Conservation (phyloP, 2,888 invertebrate genomes). For the Elgonia sp. region DNA sequence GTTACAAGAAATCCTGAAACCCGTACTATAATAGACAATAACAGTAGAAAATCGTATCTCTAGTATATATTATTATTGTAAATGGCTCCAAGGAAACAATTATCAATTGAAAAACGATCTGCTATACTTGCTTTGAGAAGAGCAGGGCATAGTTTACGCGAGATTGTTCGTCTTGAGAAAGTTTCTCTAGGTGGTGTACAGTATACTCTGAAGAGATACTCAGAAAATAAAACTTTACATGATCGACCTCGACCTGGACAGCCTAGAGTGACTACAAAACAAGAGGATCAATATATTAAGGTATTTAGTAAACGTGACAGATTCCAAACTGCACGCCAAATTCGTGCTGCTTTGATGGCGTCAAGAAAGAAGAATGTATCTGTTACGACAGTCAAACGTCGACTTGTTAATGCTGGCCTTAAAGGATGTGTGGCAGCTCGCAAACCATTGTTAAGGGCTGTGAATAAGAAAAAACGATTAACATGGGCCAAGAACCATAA, state of each 20-base stretch:
- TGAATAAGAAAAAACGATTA: constrained; percentile 63
- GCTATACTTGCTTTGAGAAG: constrained; percentile 29
- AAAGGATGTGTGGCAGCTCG: constrained; percentile 33
- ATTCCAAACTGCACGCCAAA: constrained; percentile 30
- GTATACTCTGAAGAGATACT: constrained; percentile 33
- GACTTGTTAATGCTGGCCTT: constrained; percentile 64
- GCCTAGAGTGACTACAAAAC: constrained; percentile 28
- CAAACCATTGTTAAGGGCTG: constrained; percentile 37
- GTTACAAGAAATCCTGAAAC: neutral
- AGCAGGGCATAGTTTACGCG: constrained; percentile 30
- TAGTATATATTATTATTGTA: neutral
- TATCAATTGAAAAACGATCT: constrained; percentile 31
- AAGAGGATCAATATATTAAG: constrained; percentile 23
- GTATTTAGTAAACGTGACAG: constrained; percentile 25
- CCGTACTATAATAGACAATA: neutral
- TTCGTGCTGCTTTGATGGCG: constrained; percentile 8
- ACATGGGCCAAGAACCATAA: constrained; percentile 73
- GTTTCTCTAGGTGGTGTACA: constrained; percentile 31
- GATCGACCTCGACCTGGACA: constrained; percentile 27
- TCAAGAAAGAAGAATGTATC: constrained; percentile 22
- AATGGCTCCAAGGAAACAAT: constrained; percentile 27
- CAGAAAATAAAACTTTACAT: constrained; percentile 18
- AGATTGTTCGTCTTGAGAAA: constrained; percentile 23
- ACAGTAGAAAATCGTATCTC: neutral
- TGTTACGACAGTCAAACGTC: neutral